Evolutionary conservation across 2,888 invertebrate species (phyloP), one percentile per base, ranked within the genome.

Genomic region (Eurytoma californica): DNA sequence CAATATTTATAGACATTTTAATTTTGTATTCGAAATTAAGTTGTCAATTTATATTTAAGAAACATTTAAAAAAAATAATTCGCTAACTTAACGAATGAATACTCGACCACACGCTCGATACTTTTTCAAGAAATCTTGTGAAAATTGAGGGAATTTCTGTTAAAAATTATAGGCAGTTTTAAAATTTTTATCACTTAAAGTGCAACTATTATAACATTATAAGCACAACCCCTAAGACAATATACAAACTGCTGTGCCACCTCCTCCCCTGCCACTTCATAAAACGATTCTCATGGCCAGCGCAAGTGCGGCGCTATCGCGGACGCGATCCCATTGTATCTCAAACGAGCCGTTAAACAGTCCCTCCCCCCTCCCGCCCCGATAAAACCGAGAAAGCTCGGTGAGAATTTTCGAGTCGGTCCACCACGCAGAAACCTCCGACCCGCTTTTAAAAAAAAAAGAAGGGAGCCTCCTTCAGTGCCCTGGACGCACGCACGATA

Each of bases 351-450:
- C 63, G 61, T 76, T 76, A 53, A 69, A 61, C 49, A 20, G 14
- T n/a, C 30, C 18, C 1, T 7, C 16, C 53, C 3, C 30, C 14
- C 0, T 0, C 58, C 2, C n/a, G 3, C 28, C 7, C 16, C n/a
- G 55, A 68, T 2, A 18, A 73, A 73, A 65, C 57, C 74, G 58
- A 49, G 30, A 39, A 67, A 68, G 51, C 61, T 53, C 61, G 61
- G 68, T 75, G 75, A 75, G 75, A 75, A 68, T 75, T 49, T 67
- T 68, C 53, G 30, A 68, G 53, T 14, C 55, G 18, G 12, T 20
- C 18, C 20, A 65, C 5, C 39, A 39, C n/a, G n/a, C 7, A 39
- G 39, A 39, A 39, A 39, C 39, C 39, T 39, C 4, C 53, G 72
- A 2, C 16, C 18, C 1, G 16, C 16, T 30, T 9, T 30, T 49